phyloP scores from a whole-genome alignment of 2,797 vertebrate genomes.

The Chromis chromis region DNA sequence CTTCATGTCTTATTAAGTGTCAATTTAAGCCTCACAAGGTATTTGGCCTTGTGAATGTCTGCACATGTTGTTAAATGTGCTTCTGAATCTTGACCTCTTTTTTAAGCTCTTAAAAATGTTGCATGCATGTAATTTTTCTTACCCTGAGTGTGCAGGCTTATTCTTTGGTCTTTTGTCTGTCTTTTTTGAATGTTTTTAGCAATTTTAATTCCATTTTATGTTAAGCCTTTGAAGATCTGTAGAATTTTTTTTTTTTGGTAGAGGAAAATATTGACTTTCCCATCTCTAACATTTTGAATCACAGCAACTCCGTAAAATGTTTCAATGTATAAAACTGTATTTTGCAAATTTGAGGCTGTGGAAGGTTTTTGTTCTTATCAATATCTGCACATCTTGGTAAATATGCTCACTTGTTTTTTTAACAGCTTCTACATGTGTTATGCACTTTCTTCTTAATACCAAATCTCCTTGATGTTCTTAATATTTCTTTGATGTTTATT shows the following conservation, averaged over 20 bases:
- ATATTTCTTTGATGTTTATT: background rate
- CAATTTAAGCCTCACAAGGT: constrained; percentile 12
- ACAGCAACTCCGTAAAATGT: constrained; percentile 21
- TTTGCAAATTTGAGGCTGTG: constrained; percentile 5
- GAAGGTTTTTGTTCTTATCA: constrained; percentile 5
- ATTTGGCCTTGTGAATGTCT: constrained; percentile 4
- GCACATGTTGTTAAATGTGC: constrained; percentile 5
- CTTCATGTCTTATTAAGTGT: constrained; percentile 7
- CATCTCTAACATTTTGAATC: constrained; percentile 20
- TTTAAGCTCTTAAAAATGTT: constrained; percentile 19
- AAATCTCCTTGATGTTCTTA: background rate
- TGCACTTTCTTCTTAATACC: background rate
- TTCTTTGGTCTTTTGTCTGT: constrained; percentile 2
- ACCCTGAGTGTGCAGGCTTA: background rate
- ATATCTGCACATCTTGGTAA: constrained; percentile 8
- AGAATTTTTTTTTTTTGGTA: constrained; percentile 12
- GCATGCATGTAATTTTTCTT: background rate
- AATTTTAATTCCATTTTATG: constrained; percentile 31
- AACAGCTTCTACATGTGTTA: constrained; percentile 5
- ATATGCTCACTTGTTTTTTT: constrained; percentile 4
- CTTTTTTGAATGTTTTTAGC: background rate
- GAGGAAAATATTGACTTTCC: constrained; percentile 3
- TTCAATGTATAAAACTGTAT: constrained; percentile 23
- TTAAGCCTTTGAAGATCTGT: constrained; percentile 17
- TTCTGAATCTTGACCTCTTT: constrained; percentile 14